These are phyloP conservation scores for Ictalurus furcatus DNA, from an alignment of 2,113 vertebrate genomes.

Conservation along the genomic window DNA sequence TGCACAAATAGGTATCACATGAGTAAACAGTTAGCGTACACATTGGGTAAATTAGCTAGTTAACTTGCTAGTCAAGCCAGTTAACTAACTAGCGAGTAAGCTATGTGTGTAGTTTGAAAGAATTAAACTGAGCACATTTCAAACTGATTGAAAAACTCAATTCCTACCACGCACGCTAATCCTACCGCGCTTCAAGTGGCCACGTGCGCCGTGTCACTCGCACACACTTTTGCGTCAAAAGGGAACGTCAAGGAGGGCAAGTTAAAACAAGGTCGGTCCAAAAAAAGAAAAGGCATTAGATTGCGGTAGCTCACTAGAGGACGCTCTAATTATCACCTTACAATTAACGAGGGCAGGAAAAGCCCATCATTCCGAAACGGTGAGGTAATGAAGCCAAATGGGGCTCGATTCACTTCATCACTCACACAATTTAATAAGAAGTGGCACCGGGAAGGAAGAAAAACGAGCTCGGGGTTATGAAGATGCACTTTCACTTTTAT, in stretches of 20 bases:
- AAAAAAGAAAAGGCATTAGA: background rate
- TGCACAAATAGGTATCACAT: too few relatives aligned
- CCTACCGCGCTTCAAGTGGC: background rate
- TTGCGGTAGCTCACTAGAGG: constrained; percentile 13
- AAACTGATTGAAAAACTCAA: background rate
- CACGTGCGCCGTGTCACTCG: background rate
- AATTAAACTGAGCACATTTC: background rate
- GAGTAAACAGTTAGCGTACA: background rate
- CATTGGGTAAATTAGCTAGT: background rate
- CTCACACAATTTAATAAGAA: constrained; percentile 10
- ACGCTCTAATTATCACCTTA: constrained; percentile 21
- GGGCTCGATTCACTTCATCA: constrained; percentile 25
- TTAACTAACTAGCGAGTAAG: background rate
- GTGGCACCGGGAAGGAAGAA: constrained; percentile 1
- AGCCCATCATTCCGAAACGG: background rate
- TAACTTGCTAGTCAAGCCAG: background rate
- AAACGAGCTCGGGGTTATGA: background rate
- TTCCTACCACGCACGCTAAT: background rate
- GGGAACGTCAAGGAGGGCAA: background rate
- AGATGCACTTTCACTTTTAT: background rate
- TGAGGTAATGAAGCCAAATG: constrained; percentile 17
- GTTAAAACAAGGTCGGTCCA: background rate
- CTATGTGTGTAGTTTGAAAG: too few relatives aligned
- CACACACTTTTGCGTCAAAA: background rate
- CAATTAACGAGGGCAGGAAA: constrained; percentile 13